Conservation (phyloP, 2,113 vertebrate genomes). For the Hippocampus guttulatus region DNA sequence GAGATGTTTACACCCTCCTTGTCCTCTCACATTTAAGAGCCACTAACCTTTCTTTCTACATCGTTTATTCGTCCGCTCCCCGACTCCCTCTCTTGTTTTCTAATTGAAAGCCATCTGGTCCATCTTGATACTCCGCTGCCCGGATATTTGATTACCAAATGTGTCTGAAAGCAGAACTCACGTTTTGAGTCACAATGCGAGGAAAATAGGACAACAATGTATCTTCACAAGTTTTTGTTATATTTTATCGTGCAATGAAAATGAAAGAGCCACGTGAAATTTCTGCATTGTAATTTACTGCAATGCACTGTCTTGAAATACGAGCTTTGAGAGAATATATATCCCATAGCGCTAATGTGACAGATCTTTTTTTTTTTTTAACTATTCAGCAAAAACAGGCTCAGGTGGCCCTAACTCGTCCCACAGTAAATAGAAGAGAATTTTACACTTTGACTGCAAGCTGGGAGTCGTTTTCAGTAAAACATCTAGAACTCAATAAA, state of each 20-base stretch:
- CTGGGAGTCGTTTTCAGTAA: slow-evolving; percentile 15
- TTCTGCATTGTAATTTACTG: not conserved
- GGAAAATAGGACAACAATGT: not conserved
- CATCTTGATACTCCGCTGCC: slow-evolving; percentile 41
- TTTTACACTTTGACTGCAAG: not conserved
- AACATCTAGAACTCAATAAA: slow-evolving; percentile 23
- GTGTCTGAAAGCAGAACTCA: too few relatives aligned
- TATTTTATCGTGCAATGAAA: not conserved
- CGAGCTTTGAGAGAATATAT: not conserved
- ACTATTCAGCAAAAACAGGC: not conserved
- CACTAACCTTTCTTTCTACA: slow-evolving; percentile 15
- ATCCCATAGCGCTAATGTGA: not conserved
- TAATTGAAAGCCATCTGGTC: slow-evolving; percentile 37
- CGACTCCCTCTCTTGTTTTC: slow-evolving; percentile 35
- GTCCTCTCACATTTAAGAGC: not conserved
- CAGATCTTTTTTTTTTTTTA: not conserved
- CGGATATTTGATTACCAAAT: slow-evolving; percentile 58
- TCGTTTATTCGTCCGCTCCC: slow-evolving; percentile 13
- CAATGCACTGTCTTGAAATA: not conserved
- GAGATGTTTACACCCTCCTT: not conserved
- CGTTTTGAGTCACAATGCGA: too few relatives aligned
- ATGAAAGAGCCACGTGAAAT: not conserved
- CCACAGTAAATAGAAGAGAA: not conserved
- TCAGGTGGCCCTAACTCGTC: not conserved
- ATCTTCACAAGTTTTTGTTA: not conserved